Conservation (phyloP, 1,140 invertebrate species). For the Limonius californicus region DNA sequence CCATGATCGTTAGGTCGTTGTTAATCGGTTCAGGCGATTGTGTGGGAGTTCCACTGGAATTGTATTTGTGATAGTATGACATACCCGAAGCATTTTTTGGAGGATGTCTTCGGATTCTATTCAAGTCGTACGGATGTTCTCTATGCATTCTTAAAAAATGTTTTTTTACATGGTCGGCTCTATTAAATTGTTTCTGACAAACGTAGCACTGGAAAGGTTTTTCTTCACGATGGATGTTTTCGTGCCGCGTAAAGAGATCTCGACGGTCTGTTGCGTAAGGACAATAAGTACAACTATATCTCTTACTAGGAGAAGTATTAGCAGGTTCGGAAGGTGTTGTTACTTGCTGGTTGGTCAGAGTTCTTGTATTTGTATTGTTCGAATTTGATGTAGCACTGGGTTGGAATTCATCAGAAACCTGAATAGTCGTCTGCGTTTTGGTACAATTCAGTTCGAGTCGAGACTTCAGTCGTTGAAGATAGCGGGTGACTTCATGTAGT, state of each 20-base stretch:
- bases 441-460: conserved; percentile 53
- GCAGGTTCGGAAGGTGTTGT: conserved; percentile 32
- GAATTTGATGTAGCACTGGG: conserved; percentile 5
- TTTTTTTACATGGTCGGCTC: conserved; percentile 93
- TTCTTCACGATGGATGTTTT: conserved; percentile 92
- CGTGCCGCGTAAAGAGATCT: conserved; percentile 91
- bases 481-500: conserved; percentile 68
- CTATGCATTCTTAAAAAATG: conserved; percentile 88
- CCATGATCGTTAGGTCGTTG: conserved; percentile 30
- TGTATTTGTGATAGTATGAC: conserved; percentile 50
- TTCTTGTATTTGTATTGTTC: conserved; percentile 17
- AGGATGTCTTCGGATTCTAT: conserved; percentile 65
- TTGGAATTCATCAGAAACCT: conserved; percentile 29
- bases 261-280: conserved; percentile 87
- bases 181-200: conserved; percentile 87
- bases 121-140: conserved; percentile 80
- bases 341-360: neutral
- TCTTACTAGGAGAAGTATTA: conserved; percentile 54
- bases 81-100: conserved; percentile 51
- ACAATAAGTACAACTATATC: conserved; percentile 81
- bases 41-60: conserved; percentile 29
- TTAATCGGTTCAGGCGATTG: conserved; percentile 32
- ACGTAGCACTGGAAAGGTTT: conserved; percentile 92
- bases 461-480: conserved; percentile 62
- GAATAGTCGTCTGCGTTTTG: conserved; percentile 26